These are phyloP conservation scores for Drosophila bunnanda DNA, from an alignment of 2,888 invertebrate species.

Conservation along the genomic window DNA sequence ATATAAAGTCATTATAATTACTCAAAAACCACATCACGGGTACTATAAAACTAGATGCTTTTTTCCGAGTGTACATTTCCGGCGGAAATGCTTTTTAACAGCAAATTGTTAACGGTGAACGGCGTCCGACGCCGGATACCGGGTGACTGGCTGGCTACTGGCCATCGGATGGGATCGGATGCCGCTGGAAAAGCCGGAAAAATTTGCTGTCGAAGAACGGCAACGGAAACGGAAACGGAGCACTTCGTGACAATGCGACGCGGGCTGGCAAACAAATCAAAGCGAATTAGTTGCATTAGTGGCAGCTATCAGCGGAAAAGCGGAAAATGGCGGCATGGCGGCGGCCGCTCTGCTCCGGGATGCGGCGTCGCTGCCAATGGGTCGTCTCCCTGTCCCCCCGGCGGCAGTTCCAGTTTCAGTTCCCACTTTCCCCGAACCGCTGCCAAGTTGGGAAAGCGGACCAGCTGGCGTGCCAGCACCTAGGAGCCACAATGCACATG, in stretches of 20 bases:
- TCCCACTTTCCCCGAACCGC: conserved; percentile 19
- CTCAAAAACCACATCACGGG: neutral
- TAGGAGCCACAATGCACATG: conserved; percentile 33
- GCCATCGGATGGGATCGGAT: conserved; percentile 32
- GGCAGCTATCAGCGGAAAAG: conserved; percentile 53
- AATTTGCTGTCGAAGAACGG: conserved; percentile 7
- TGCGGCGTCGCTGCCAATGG: conserved; percentile 38
- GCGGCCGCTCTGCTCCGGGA: conserved; percentile 17
- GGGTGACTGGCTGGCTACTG: conserved; percentile 43
- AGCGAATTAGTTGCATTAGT: conserved; percentile 60
- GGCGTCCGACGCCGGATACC: conserved; percentile 37
- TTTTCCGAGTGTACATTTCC: conserved; percentile 7
- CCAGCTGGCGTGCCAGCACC: conserved; percentile 38
- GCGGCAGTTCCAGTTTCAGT: neutral
- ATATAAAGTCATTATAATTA: neutral
- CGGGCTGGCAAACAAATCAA: conserved; percentile 58
- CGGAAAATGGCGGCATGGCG: neutral
- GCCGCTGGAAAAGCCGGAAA: conserved; percentile 25
- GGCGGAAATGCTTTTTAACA: conserved; percentile 3
- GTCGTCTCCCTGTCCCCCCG: conserved; percentile 11
- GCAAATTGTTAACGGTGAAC: conserved; percentile 23
- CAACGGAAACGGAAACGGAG: conserved; percentile 30
- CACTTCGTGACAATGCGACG: conserved; percentile 56
- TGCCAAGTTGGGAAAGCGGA: conserved; percentile 22
- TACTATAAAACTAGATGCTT: neutral